Evolutionary conservation across 2,113 vertebrate species (phyloP).

Genomic region (Phylloscopus trochiloides): DNA sequence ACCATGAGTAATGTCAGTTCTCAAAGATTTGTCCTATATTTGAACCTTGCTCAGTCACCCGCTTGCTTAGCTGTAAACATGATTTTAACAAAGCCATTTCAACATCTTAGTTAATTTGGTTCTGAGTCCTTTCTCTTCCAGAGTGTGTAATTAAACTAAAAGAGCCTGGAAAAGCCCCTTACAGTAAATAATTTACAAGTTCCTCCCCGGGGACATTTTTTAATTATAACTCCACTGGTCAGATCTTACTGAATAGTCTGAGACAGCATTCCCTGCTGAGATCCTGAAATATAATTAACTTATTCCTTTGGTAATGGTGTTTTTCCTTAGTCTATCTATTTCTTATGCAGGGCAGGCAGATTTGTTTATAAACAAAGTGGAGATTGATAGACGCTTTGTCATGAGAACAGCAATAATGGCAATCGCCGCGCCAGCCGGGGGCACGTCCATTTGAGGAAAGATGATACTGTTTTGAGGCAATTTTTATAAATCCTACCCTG

Average conservation of each 20-base stretch:
- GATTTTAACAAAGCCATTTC: not conserved
- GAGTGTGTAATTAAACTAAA: constrained; percentile 45
- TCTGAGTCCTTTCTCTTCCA: not conserved
- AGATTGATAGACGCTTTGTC: constrained; percentile 28
- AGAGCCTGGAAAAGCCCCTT: constrained; percentile 55
- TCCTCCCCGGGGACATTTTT: constrained; percentile 57
- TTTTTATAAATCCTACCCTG: constrained; percentile 43
- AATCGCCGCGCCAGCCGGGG: not conserved
- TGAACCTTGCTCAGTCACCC: not conserved
- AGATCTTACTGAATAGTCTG: constrained; percentile 35
- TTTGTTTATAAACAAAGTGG: constrained; percentile 62
- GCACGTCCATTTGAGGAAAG: constrained; percentile 29
- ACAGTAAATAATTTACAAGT: constrained; percentile 64
- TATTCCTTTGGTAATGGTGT: constrained; percentile 33
- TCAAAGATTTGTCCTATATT: not conserved
- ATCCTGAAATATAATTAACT: constrained; percentile 46
- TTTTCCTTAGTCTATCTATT: constrained; percentile 35
- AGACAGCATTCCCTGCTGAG: constrained; percentile 50
- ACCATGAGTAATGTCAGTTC: not conserved
- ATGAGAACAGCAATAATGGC: not conserved
- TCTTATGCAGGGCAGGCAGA: constrained; percentile 33
- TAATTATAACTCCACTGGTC: constrained; percentile 59
- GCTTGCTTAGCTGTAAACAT: not conserved
- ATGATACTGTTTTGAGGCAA: constrained; percentile 37
- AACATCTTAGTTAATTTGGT: not conserved